Base-by-base conservation (phyloP, 2,888 invertebrate species). In the Melipona beecheii region DNA sequence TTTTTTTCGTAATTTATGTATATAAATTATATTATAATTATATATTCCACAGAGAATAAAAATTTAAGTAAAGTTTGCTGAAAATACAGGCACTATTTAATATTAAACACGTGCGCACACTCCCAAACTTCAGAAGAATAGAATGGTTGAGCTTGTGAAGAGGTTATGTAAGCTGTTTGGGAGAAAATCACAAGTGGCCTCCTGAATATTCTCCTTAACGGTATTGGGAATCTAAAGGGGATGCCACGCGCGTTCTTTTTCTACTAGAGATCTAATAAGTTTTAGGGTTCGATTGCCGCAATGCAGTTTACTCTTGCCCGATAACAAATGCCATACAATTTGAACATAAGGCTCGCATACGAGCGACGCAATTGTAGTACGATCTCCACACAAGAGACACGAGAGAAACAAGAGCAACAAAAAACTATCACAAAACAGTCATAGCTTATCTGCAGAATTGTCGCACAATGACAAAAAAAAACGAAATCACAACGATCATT, bases 231-330 rank as follows among this genome's bases (percentile, higher is more conserved):
- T 6, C 4, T 56, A 27, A 73, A 70, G 52, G n/a, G 31, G 27
- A 15, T n/a, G n/a, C 19, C 73, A 56, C 54, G 17, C 24, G 2
- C 2, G 19, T 68, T 49, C 54, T 56, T 77, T 72, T 72, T 68
- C n/a, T 27, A 64, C 13, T 49, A 31, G 4, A 27, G 36, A 21
- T 31, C 56, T 54, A 54, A 60, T 69, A 66, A 58, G 74, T 85
- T 60, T 43, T 62, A 70, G 68, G 75, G 79, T 85, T 78, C 78
- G 84, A 76, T 68, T 85, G 73, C 86, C 89, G 90, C 90, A 91
- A 86, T 91, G 90, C 90, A 90, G 73, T 85, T 73, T 70, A 72
- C 56, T 58, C 49, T 74, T 74, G 15, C 17, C 27, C 6, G 49
- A 72, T 75, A 75, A 75, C 31, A 54, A 75, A 62, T 74, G n/a